Percentiles rank a stretch among this genome's conserved stretches.
phyloP scores from a whole-genome alignment of 2,113 vertebrate genomes.

The Tetrao urogallus region DNA sequence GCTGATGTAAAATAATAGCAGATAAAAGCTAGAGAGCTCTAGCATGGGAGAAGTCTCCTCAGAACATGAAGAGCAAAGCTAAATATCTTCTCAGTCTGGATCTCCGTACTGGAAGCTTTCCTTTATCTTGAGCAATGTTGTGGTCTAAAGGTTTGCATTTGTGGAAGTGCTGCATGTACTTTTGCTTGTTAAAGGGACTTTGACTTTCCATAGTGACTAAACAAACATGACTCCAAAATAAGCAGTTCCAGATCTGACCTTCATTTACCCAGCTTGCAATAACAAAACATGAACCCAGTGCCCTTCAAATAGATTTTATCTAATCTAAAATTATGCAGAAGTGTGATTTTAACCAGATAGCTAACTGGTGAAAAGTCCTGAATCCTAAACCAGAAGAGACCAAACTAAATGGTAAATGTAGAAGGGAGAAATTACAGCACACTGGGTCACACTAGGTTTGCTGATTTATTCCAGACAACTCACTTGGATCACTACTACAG shows the following conservation, averaged over 20 bases:
- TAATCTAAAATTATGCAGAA: not conserved
- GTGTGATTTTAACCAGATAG: not conserved
- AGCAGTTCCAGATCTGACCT: not conserved
- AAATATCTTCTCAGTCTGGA: not conserved
- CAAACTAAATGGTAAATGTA: not conserved
- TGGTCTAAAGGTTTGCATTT: not conserved
- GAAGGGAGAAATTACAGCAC: too few species aligned
- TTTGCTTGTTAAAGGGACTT: not conserved
- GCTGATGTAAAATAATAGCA: not conserved
- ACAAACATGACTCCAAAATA: not conserved
- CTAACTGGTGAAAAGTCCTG: rapidly evolving
- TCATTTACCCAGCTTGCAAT: not conserved
- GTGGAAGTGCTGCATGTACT: not conserved
- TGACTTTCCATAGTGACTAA: not conserved
- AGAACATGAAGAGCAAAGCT: not conserved
- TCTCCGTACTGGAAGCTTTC: not conserved
- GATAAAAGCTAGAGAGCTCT: not conserved
- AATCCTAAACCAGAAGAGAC: not conserved
- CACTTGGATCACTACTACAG: too few species aligned
- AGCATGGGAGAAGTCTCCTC: not conserved
- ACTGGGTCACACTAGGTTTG: too few species aligned
- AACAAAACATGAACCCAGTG: not conserved
- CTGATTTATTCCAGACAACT: too few species aligned
- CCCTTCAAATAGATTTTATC: not conserved
- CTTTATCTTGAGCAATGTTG: not conserved